phyloP scores from a whole-genome alignment of 2,888 invertebrate genomes.

The Pollenia griseotomentosa region DNA sequence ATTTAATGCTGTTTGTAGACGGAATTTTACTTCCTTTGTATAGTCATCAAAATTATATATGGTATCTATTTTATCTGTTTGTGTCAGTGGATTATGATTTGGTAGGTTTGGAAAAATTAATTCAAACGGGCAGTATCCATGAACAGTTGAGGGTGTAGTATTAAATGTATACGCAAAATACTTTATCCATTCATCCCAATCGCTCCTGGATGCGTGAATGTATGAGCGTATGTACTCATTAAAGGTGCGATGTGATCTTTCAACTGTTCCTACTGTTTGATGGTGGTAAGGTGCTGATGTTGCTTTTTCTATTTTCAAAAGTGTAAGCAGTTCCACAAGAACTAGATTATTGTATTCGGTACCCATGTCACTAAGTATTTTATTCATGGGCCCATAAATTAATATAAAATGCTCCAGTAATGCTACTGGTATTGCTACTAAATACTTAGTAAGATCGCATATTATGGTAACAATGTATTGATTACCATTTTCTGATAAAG shows the following conservation, averaged over 20 bases:
- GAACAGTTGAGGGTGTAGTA: too few relatives aligned
- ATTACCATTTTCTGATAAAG: too few relatives aligned
- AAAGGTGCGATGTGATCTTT: background rate
- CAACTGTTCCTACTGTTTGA: background rate
- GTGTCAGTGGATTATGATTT: background rate
- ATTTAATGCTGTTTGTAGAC: background rate
- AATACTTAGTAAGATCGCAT: too few relatives aligned
- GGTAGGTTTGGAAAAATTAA: background rate
- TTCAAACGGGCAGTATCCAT: too few relatives aligned
- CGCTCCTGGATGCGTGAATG: background rate
- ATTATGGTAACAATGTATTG: too few relatives aligned
- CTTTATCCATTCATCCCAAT: too few relatives aligned
- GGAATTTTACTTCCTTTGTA: background rate
- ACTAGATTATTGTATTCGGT: too few relatives aligned
- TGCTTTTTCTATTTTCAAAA: background rate
- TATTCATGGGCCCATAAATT: too few relatives aligned
- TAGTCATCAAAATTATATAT: background rate
- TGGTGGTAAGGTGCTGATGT: background rate
- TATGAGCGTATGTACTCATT: background rate
- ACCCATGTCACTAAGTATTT: too few relatives aligned
- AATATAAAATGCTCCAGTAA: background rate
- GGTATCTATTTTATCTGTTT: background rate
- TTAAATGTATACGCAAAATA: too few relatives aligned
- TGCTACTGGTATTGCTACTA: background rate
- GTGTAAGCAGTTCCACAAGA: background rate